Percentiles rank a stretch among this genome's conserved stretches.
Evolutionary conservation across 2,113 vertebrate species (phyloP).

Genomic region (Ptilorrhoa leucosticta): DNA sequence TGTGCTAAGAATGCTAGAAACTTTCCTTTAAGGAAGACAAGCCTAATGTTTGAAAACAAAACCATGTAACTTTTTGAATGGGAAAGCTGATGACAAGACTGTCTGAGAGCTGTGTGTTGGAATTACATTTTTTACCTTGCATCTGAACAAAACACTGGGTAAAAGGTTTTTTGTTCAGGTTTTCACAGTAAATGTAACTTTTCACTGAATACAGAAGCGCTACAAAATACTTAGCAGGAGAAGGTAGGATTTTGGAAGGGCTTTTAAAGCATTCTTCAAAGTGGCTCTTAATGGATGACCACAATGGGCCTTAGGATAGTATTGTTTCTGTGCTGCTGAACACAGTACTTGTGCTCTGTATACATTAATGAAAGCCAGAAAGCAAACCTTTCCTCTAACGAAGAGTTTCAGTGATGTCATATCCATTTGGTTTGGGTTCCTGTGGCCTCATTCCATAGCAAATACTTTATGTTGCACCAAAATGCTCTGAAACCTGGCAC

Average conservation of each 20-base stretch:
- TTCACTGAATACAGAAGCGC: not conserved
- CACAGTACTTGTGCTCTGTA: not conserved
- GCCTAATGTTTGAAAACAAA: not conserved
- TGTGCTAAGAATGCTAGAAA: not conserved
- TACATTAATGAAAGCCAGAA: not conserved
- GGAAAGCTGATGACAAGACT: not conserved
- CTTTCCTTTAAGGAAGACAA: not conserved
- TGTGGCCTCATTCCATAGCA: not conserved
- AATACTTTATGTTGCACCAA: not conserved
- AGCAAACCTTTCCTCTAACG: not conserved
- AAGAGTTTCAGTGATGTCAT: not conserved
- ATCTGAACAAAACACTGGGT: not conserved
- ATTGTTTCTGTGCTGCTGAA: slow-evolving; percentile 16
- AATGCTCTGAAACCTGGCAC: not conserved
- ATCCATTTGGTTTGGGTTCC: not conserved
- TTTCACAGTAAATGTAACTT: not conserved
- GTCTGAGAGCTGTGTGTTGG: not conserved
- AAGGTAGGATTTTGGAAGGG: not conserved
- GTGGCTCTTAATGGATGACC: not conserved
- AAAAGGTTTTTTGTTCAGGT: not conserved
- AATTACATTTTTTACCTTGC: not conserved
- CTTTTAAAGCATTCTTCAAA: not conserved
- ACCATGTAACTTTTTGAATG: not conserved
- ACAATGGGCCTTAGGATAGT: not conserved
- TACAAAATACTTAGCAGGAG: not conserved